phyloP scores from a whole-genome alignment of 2,888 invertebrate genomes.

The Rhagonycha fulva region DNA sequence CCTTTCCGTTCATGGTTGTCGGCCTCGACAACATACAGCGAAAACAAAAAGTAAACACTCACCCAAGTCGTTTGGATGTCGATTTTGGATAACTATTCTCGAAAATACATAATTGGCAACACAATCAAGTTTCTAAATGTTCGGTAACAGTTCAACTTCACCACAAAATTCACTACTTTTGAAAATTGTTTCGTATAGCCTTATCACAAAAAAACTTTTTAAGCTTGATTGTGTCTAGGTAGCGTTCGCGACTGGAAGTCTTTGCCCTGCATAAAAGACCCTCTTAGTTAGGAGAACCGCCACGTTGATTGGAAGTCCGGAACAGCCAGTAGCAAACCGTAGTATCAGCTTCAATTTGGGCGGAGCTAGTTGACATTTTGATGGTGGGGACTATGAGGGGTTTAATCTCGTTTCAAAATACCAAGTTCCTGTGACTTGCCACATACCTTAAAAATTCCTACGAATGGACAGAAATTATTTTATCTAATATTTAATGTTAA shows the following conservation, averaged over 20 bases:
- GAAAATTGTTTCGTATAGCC: background rate
- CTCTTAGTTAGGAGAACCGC: constrained; percentile 29
- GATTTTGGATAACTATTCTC: background rate
- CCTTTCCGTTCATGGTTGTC: constrained; percentile 48
- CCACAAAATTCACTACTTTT: background rate
- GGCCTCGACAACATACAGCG: constrained; percentile 15
- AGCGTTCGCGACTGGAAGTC: constrained; percentile 40
- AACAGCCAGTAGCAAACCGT: constrained; percentile 35
- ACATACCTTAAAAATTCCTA: background rate
- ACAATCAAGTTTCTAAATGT: background rate
- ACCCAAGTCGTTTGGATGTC: constrained; percentile 8
- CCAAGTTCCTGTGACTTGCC: constrained; percentile 4
- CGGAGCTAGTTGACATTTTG: constrained; percentile 32
- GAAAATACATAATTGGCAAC: background rate
- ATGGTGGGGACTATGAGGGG: constrained; percentile 20
- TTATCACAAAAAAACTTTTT: constrained; percentile 29
- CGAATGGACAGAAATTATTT: background rate
- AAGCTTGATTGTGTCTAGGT: constrained; percentile 39
- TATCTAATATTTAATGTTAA: background rate
- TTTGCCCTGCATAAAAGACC: constrained; percentile 36
- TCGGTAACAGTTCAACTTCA: background rate
- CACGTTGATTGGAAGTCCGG: constrained; percentile 32
- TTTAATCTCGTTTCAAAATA: constrained; percentile 21
- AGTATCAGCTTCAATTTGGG: constrained; percentile 21
- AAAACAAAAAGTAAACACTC: constrained; percentile 29